These are phyloP conservation scores for Austrofundulus limnaeus DNA, from an alignment of 2,113 vertebrate species.

Conservation along the genomic window DNA sequence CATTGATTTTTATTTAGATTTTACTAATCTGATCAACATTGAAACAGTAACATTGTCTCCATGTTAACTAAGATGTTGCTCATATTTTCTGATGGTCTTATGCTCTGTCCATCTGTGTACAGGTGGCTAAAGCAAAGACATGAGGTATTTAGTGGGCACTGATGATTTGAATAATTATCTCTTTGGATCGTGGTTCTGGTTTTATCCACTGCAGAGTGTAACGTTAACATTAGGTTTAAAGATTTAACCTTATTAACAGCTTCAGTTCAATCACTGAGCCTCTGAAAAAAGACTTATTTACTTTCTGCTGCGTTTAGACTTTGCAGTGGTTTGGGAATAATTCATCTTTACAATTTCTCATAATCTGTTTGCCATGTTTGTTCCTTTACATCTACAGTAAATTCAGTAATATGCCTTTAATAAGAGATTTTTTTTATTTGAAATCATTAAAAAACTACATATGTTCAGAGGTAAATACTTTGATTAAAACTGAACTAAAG, in stretches of 20 bases:
- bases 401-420: too few relatives aligned
- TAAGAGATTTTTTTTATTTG: too few relatives aligned
- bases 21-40: too few relatives aligned
- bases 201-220: constrained; percentile 39
- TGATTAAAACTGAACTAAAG: too few relatives aligned
- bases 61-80: background rate
- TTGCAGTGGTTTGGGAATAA: constrained; percentile 13
- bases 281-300: background rate
- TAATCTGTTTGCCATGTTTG: too few relatives aligned
- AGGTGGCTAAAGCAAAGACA: background rate
- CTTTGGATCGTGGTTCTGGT: constrained; percentile 12
- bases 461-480: too few relatives aligned
- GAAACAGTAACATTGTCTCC: too few relatives aligned
- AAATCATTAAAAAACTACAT: too few relatives aligned
- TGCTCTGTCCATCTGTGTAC: background rate
- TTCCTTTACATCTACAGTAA: too few relatives aligned
- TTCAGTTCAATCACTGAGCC: too few relatives aligned
- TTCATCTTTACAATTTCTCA: background rate
- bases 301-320: background rate
- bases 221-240: background rate
- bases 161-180: background rate
- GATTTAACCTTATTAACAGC: too few relatives aligned
- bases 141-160: constrained; percentile 31
- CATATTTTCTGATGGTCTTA: background rate
- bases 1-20: too few relatives aligned